Evolutionary conservation across 2,797 vertebrate species (phyloP), one percentile per base, ranked within the genome.

Genomic region (Distichodus sexfasciatus): DNA sequence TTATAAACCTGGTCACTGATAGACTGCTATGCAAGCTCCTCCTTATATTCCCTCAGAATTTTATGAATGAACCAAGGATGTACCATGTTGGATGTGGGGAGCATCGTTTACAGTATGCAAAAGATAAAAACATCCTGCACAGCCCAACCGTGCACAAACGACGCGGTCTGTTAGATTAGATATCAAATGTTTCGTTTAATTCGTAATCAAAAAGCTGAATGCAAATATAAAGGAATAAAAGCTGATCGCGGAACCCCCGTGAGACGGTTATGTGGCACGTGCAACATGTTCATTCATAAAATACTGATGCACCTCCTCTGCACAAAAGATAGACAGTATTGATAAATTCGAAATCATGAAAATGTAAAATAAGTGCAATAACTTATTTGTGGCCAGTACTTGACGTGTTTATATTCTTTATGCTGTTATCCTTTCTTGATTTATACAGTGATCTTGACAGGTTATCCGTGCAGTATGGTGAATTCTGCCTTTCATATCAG

Each of bases 31-130:
- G 84, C 79, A 86, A 88, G 90, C 89, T 86, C 90, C 89, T 92
- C 76, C 91, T 91, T 91, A 87, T 90, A 88, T 87, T 85, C 86
- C 76, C 85, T 83, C 84, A 85, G 89, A 91, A 89, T 92, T 93
- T 93, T 93, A 93, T 93, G 91, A 93, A 93, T 93, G 91, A 92
- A 93, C 84, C 74, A 66, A 87, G 90, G 83, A 79, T 84, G 89
- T 91, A 92, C 91, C 91, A 93, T 87, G 86, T 38, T 62, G 26
- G 15, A n/a, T 33, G 58, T 66, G 72, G 84, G 82, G 85, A 67
- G 79, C 71, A 55, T 57, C 57, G 58, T 74, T 58, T 54, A 48
- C 71, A 63, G 70, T 64, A 74, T 78, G 69, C 71, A 53, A 31
- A 62, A 54, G 44, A 67, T 43, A 43, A 28, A 54, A 62, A 75